Evolutionary conservation across 2,888 invertebrate species (phyloP).

Genomic region (Lycia hirtaria): DNA sequence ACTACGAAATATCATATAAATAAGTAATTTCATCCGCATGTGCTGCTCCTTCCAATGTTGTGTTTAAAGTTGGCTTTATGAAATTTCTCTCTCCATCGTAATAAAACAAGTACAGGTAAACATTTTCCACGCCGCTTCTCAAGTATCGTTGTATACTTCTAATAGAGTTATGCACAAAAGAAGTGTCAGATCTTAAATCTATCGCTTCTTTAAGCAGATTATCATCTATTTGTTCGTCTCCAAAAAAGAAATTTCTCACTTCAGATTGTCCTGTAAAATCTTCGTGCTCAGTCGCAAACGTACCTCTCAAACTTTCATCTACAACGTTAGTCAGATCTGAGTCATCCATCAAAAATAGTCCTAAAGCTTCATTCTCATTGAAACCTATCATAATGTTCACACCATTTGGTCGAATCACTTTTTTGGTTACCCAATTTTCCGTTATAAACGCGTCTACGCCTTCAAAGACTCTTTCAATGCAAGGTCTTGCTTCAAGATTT

Average conservation of each 20-base stretch:
- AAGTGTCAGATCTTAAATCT: constrained; percentile 53
- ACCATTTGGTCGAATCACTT: too few relatives aligned
- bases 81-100: constrained; percentile 61
- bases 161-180: constrained; percentile 47
- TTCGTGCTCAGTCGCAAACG: constrained; percentile 47
- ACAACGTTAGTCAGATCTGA: neutral
- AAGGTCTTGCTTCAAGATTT: constrained; percentile 46
- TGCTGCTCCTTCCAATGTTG: constrained; percentile 47
- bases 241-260: constrained; percentile 60
- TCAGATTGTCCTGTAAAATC: constrained; percentile 42
- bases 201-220: constrained; percentile 39
- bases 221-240: constrained; percentile 49
- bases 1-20: constrained; percentile 51
- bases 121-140: constrained; percentile 22
- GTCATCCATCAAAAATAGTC: neutral
- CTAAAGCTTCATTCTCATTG: constrained; percentile 48
- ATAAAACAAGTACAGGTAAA: constrained; percentile 60
- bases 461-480: constrained; percentile 53
- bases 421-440: constrained; percentile 16
- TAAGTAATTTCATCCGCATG: constrained; percentile 60
- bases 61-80: constrained; percentile 40
- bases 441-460: constrained; percentile 50
- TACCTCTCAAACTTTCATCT: constrained; percentile 20
- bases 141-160: constrained; percentile 7
- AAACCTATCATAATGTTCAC: constrained; percentile 53